Evolutionary conservation across 2,113 vertebrate species (phyloP).

Genomic region (Sylvia atricapilla): DNA sequence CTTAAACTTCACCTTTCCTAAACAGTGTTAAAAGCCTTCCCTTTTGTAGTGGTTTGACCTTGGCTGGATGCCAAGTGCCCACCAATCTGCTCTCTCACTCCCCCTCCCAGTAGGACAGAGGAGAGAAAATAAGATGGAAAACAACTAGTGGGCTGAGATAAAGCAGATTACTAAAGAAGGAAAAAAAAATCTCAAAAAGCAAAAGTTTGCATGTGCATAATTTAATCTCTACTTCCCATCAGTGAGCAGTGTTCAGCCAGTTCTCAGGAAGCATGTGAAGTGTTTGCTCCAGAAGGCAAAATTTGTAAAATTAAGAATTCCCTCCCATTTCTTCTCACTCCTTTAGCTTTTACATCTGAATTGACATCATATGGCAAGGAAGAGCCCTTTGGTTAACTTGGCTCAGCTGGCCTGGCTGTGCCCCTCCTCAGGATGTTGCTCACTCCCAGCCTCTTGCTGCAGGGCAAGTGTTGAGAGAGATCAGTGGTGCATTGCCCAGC

Average conservation of each 20-base stretch:
- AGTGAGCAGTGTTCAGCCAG: neutral
- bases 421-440: neutral
- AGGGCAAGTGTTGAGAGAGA: neutral
- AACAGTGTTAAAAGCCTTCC: neutral
- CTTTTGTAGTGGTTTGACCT: neutral
- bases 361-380: accelerated
- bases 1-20: neutral
- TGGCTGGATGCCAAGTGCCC: neutral
- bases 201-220: neutral
- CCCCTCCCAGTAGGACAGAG: neutral
- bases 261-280: neutral
- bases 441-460: neutral
- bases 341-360: neutral
- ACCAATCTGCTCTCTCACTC: neutral
- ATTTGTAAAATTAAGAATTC: neutral
- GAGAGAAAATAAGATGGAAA: neutral
- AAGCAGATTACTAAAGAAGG: neutral
- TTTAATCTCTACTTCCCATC: neutral
- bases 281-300: neutral
- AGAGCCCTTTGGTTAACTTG: neutral
- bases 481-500: neutral
- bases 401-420: neutral
- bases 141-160: neutral
- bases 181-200: accelerated
- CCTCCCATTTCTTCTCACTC: neutral